Evolutionary conservation across 1,140 invertebrate species (phyloP).

Genomic region (Drosophila tsacasi): DNA sequence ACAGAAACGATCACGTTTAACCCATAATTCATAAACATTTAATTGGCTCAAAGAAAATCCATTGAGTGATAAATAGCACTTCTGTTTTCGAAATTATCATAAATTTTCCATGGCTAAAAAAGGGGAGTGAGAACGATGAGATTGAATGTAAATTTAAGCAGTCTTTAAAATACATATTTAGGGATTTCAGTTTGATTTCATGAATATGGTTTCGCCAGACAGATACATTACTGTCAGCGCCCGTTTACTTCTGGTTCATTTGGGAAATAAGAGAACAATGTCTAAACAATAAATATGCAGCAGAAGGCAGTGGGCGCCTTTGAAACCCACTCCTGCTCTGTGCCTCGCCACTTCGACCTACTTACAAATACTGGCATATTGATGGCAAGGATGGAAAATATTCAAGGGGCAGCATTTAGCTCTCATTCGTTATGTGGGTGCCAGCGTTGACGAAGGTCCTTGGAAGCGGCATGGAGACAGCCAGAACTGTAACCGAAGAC

Average conservation of each 20-base stretch:
- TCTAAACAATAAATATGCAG: conserved; percentile 55
- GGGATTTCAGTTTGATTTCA: neutral
- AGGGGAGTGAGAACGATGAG: neutral
- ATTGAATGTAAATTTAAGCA: conserved; percentile 18
- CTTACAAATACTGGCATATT: conserved; percentile 58
- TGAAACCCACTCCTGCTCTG: neutral
- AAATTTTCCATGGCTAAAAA: conserved; percentile 26
- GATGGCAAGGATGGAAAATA: conserved; percentile 62
- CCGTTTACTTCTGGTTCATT: conserved; percentile 30
- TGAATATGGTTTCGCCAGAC: conserved; percentile 6
- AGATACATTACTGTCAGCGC: conserved; percentile 42
- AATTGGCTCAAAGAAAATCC: conserved; percentile 40
- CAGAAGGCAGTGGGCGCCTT: conserved; percentile 15
- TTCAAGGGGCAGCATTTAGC: conserved; percentile 59
- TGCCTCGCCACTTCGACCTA: conserved; percentile 47
- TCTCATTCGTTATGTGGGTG: conserved; percentile 57
- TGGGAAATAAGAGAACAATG: conserved; percentile 42
- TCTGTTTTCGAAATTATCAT: conserved; percentile 51
- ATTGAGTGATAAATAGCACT: conserved; percentile 43
- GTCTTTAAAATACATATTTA: neutral
- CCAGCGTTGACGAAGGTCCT: conserved; percentile 41
- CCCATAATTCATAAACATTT: conserved; percentile 51
- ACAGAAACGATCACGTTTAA: conserved; percentile 39
- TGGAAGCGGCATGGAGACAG: conserved; percentile 4
- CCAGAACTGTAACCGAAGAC: conserved; percentile 66